These are phyloP conservation scores for Temnothorax longispinosus DNA, from an alignment of 1,140 invertebrate species.

Conservation along the genomic window DNA sequence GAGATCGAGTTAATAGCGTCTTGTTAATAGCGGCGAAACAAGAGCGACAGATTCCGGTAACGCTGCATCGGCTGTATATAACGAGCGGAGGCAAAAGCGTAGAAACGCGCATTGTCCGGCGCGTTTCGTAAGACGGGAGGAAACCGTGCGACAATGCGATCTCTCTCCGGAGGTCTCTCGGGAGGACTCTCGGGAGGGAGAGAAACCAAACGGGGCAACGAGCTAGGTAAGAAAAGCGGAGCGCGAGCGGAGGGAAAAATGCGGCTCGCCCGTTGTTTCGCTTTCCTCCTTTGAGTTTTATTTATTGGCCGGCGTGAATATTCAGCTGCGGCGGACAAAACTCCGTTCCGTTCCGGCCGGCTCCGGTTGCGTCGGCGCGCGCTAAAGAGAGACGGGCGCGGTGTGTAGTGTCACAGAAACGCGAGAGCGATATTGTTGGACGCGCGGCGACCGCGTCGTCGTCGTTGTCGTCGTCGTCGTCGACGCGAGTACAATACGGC, in stretches of 20 bases:
- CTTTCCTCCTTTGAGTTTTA: constrained; percentile 71
- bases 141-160: constrained; percentile 73
- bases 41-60: constrained; percentile 54
- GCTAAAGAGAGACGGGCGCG: neutral
- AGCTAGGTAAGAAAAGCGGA: constrained; percentile 62
- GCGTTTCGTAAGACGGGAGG: constrained; percentile 66
- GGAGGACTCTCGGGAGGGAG: neutral
- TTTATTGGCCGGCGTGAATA: constrained; percentile 76
- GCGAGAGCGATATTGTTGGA: constrained; percentile 70
- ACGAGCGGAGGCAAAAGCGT: constrained; percentile 59
- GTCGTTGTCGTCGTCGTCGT: constrained; percentile 45
- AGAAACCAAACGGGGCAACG: neutral
- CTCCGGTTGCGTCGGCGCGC: neutral
- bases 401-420: constrained; percentile 21
- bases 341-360: constrained; percentile 53
- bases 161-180: neutral
- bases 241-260: constrained; percentile 58
- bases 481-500: constrained; percentile 74
- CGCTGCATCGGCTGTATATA: constrained; percentile 61
- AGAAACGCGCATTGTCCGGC: constrained; percentile 64
- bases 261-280: constrained; percentile 67
- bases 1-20: constrained; percentile 26
- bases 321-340: constrained; percentile 71
- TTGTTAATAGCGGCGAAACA: neutral
- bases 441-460: constrained; percentile 33